These are phyloP conservation scores for Oreonectes daqikongensis DNA, from an alignment of 2,797 vertebrate genomes.

Conservation along the genomic window DNA sequence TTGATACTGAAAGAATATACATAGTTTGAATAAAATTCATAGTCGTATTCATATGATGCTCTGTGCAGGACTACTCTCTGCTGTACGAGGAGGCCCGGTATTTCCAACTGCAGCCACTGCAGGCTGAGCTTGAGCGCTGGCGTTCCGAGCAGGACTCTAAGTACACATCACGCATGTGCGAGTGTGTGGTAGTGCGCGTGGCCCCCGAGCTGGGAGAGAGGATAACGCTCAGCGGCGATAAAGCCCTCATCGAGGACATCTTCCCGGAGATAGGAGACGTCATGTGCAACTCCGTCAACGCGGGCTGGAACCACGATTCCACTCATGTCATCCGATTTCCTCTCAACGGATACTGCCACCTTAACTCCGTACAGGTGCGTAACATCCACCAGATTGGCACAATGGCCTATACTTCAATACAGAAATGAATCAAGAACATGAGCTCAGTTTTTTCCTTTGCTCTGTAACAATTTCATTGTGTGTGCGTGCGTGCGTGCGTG, in stretches of 20 bases:
- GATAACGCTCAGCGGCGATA: constrained; percentile 87
- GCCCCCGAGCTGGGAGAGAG: constrained; percentile 89
- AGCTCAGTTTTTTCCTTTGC: constrained; percentile 12
- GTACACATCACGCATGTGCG: constrained; percentile 78
- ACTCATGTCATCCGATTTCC: constrained; percentile 89
- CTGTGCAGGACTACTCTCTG: constrained; percentile 87
- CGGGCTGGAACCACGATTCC: constrained; percentile 88
- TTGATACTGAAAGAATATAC: too few species aligned
- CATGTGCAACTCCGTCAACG: constrained; percentile 84
- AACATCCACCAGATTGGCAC: not conserved
- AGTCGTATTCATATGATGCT: constrained; percentile 10
- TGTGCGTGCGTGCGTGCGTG: not conserved
- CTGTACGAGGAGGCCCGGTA: constrained; percentile 94
- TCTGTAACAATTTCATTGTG: constrained; percentile 13
- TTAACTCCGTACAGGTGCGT: constrained; percentile 94
- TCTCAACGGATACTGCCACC: constrained; percentile 89
- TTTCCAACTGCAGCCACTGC: constrained; percentile 91
- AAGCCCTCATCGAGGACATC: constrained; percentile 87
- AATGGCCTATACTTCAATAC: constrained; percentile 1
- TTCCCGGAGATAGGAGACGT: constrained; percentile 90
- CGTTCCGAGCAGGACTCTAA: constrained; percentile 81
- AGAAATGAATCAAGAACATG: constrained; percentile 21
- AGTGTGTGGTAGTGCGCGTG: constrained; percentile 90
- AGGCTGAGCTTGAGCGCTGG: constrained; percentile 89
- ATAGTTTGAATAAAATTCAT: not conserved